Evolutionary conservation across 2,113 vertebrate genomes (phyloP), one percentile per base, ranked within the genome.

Genomic region (Rhinolophus sinicus): DNA sequence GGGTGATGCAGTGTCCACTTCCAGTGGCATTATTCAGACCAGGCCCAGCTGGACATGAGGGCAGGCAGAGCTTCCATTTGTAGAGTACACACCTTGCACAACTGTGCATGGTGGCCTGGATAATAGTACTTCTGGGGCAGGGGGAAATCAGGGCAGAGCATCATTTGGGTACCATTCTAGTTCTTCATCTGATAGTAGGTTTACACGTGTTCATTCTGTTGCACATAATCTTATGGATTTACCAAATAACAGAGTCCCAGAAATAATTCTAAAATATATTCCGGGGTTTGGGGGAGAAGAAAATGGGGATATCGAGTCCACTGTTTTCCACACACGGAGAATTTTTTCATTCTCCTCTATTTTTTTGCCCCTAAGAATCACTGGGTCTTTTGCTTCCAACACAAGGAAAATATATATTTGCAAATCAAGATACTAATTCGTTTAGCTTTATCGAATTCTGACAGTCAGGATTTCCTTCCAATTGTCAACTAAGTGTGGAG

Each of bases 351-450:
- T 62, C n/a, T 75, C 12, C 12, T 58, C 69, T 84, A 2, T 35
- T 47, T 33, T 69, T 65, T 93, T 33, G 30, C 13, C 30, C 14
- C 58, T 56, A 10, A 91, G 67, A 73, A 64, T 60, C 33, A 35
- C n/a, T 83, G 47, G 47, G 47, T 50, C 10, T n/a, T 35, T 58
- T 60, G 13, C 19, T 92, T 11, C 13, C 33, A 89, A 58, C 65
- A 77, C 38, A 80, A 87, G 28, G 70, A 89, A 91, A 86, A 58
- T n/a, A 77, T 8, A 3, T 30, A 52, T 58, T 78, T 92, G 40
- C 83, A 89, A 50, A 76, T 44, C 24, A 89, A 89, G 95, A 77
- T 47, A 50, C 12, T 87, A 10, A 11, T 47, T 30, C n/a, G 83
- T 21, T 52, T 76, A 82, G 13, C 54, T 52, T 35, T 9, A 28